Conservation (phyloP, 2,797 vertebrate genomes). For the Crypturellus tataupa region DNA sequence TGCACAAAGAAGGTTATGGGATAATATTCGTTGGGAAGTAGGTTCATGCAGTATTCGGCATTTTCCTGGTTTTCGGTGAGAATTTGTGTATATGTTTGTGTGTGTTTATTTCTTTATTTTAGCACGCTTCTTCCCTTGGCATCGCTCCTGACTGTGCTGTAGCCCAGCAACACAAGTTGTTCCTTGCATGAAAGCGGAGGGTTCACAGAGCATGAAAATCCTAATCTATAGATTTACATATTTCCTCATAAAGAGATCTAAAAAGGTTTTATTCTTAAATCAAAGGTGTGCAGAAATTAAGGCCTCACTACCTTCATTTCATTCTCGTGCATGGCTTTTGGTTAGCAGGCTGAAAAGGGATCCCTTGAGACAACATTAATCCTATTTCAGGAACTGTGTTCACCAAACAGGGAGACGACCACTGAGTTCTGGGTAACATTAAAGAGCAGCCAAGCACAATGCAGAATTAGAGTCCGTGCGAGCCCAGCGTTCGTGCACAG, state of each 20-base stretch:
- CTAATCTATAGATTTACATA: not conserved
- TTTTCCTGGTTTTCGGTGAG: accelerated
- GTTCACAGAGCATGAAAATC: not conserved
- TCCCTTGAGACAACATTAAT: slow-evolving; percentile 52
- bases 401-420: not conserved
- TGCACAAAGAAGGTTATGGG: not conserved
- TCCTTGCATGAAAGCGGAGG: not conserved
- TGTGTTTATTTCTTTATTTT: not conserved
- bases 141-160: not conserved
- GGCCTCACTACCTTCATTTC: not conserved
- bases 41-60: not conserved
- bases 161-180: not conserved
- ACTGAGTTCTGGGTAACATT: slow-evolving; percentile 30
- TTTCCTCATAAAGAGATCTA: not conserved
- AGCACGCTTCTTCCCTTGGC: no score
- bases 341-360: slow-evolving; percentile 42
- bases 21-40: not conserved
- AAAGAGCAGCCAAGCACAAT: slow-evolving; percentile 9
- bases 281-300: not conserved
- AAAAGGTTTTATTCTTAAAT: not conserved
- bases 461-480: not conserved
- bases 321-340: not conserved
- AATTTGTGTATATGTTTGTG: no score
- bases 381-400: slow-evolving; percentile 60
- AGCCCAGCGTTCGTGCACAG: not conserved